phyloP scores from a whole-genome alignment of 2,113 vertebrate genomes.

The Tonatia bakeri region DNA sequence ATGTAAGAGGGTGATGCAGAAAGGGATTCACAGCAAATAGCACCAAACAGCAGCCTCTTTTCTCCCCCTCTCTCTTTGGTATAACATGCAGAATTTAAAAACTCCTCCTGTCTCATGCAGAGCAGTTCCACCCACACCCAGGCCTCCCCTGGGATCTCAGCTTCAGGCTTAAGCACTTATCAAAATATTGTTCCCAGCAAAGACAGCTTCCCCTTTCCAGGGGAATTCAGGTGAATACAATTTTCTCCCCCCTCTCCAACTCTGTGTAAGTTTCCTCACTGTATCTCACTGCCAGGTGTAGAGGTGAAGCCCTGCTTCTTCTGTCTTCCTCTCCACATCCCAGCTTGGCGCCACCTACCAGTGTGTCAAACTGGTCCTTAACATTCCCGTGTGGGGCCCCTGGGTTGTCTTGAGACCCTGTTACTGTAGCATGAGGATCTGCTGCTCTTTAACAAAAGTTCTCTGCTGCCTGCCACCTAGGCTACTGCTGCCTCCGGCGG shows the following conservation, averaged over 20 bases:
- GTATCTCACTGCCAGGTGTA: neutral
- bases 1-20: neutral
- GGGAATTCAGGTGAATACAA: slow-evolving; percentile 39
- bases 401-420: neutral
- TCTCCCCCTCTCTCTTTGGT: neutral
- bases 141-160: slow-evolving; percentile 51
- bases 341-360: neutral
- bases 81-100: slow-evolving; percentile 14
- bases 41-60: neutral
- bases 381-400: neutral
- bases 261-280: neutral
- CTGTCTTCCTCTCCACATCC: neutral
- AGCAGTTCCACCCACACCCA: slow-evolving; percentile 47
- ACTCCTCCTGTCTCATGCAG: slow-evolving; percentile 1
- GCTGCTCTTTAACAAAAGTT: neutral
- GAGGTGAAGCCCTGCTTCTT: neutral
- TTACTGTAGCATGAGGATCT: neutral
- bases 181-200: slow-evolving; percentile 65
- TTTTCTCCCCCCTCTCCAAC: neutral
- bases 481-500: neutral
- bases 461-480: neutral
- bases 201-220: slow-evolving; percentile 58
- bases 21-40: neutral
- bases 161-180: slow-evolving; percentile 52
- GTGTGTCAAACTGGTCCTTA: neutral